These are phyloP conservation scores for Melipona beecheii DNA, from an alignment of 2,888 invertebrate genomes.

Conservation along the genomic window DNA sequence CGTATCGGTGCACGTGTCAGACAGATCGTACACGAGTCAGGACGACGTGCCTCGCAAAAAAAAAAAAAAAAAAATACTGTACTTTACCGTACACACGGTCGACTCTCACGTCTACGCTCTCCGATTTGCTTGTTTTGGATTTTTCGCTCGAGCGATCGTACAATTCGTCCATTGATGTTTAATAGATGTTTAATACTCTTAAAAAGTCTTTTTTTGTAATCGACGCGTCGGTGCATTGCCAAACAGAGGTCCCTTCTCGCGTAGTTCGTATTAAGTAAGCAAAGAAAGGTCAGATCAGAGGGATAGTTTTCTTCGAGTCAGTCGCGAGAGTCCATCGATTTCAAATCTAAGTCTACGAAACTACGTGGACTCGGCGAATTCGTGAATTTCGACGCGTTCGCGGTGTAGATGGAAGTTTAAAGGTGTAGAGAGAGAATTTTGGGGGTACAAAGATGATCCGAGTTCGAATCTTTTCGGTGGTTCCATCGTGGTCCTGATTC, in stretches of 20 bases:
- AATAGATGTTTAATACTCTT: too few species aligned
- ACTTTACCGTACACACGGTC: neutral
- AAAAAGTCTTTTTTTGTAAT: neutral
- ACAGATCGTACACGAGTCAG: neutral
- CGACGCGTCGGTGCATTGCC: neutral
- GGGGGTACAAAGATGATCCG: neutral
- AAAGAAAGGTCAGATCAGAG: too few species aligned
- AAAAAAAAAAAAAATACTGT: neutral
- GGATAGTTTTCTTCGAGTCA: too few species aligned
- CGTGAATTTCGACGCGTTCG: too few species aligned
- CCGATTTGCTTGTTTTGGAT: neutral
- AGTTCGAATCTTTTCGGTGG: conserved; percentile 40
- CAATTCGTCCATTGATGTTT: conserved; percentile 1
- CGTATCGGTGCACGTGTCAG: neutral
- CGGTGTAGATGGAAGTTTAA: too few species aligned
- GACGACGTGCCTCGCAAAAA: neutral
- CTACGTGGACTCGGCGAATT: too few species aligned
- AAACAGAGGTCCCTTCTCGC: neutral
- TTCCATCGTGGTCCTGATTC: conserved; percentile 32
- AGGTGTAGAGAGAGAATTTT: too few species aligned
- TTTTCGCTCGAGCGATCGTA: neutral
- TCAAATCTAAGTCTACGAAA: too few species aligned
- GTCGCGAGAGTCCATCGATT: too few species aligned
- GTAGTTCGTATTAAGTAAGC: too few species aligned
- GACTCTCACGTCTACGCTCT: neutral